Base-by-base conservation (phyloP, 2,888 invertebrate genomes). In the Caenorhabditis macrosperma region DNA sequence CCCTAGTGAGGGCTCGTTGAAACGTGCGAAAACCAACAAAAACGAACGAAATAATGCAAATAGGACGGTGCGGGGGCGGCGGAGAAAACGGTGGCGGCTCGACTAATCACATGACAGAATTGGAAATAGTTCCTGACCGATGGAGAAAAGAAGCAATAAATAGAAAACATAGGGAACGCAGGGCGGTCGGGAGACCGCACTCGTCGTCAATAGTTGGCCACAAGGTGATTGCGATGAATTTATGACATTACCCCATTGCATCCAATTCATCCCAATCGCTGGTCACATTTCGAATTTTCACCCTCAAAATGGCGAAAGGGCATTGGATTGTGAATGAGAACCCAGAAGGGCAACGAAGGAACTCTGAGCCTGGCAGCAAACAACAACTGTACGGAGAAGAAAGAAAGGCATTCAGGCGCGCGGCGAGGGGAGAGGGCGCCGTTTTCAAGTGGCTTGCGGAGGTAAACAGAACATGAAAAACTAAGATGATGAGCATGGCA, bases 391-490 rank as follows among this genome's bases (percentile, higher is more conserved):
- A 41, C 30, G 33, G 35, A 17, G 38, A 22, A 17, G 50, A 28
- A 54, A 28, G 26, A 20, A 54, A 24, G 17, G 38, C 38, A 38
- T 38, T 38, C 38, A 52, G 22, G 52, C 54, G 48, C 35, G 46
- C 17, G 30, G 4, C 46, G 48, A 17, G 17, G 28, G 55, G 57
- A 57, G n/a, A n/a, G n/a, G 72, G 64, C 64, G 74, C 63, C 50
- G 48, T 55, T 64, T 44, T 74, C 74, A 64, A 74, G 74, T 74
- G 74, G 64, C n/a, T 46, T 52, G 28, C 35, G 38, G 41, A 74
- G 59, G 74, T 74, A 74, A 74, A 74, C 38, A 74, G 64, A 72
- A 72, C 63, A 72, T 48, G 55, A 28, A 63, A 68, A 72, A 64
- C 63, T 63, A 55, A 63, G 63, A 72, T 72, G 69, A 72, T 72